phyloP scores from a whole-genome alignment of 2,797 vertebrate genomes.

The Esox masquinongy region DNA sequence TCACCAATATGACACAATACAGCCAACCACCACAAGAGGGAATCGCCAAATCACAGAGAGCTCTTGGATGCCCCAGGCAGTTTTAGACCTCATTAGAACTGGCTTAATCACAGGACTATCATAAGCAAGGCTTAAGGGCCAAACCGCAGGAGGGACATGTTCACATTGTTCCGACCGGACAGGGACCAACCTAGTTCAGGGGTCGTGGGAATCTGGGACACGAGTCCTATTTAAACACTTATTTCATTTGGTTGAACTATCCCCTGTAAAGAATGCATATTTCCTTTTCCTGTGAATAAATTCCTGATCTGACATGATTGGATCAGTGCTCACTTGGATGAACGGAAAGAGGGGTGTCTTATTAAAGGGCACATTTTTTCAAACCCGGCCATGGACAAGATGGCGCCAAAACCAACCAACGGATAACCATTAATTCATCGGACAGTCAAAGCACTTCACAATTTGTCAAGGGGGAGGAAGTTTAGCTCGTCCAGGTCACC shows the following conservation, averaged over 20 bases:
- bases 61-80: neutral
- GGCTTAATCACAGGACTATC: conserved; percentile 9
- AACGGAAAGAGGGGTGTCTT: neutral
- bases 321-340: conserved; percentile 2
- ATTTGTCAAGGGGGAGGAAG: neutral
- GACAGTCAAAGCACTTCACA: neutral
- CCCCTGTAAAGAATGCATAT: neutral
- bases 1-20: conserved; percentile 1
- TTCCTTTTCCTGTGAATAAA: neutral
- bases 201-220: neutral
- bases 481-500: neutral
- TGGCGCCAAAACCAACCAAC: neutral
- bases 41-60: conserved; percentile 26
- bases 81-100: conserved; percentile 1
- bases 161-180: neutral
- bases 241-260: neutral
- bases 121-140: neutral
- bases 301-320: neutral
- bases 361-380: neutral
- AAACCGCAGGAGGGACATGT: neutral
- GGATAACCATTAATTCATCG: neutral
- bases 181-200: neutral
- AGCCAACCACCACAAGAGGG: conserved; percentile 55
- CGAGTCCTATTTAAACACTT: neutral
- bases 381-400: neutral